Base-by-base conservation (phyloP, 2,888 invertebrate species). In the Yponomeuta cagnagella region DNA sequence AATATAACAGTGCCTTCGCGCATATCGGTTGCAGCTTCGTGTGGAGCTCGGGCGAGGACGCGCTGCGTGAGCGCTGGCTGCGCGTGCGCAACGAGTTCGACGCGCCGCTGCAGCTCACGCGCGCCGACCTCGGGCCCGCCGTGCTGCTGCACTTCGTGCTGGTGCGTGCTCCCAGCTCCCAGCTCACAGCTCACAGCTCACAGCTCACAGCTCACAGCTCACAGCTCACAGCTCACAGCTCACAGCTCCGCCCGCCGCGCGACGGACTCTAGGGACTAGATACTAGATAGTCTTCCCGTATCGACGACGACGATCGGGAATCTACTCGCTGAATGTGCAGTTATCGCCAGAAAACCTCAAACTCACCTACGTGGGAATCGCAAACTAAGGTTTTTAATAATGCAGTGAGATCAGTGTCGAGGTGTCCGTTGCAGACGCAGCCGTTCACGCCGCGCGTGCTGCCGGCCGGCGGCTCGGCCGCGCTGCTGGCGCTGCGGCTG, bases 61-160 rank as follows among this genome's bases (percentile, higher is more conserved):
- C 77, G 73, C 70, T 71, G 75, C 71, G 70, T 5, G 71, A 73
- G 77, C 82, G 75, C 33, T 81, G 80, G 74, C 72, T 88, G 76
- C 73, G 73, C 74, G 87, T 80, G 69, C 79, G 73, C 78, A 90
- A 90, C 79, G 81, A 84, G 72, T 87, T 89, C 78, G 71, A 76
- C 63, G 76, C 75, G 75, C 76, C 85, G 70, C 74, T 89, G 74
- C 81, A 73, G 23, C 33, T 90, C 23, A 48, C 76, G 48, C 78
- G 76, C 71, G 69, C 84, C 2, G 75, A 81, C 43, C 73, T 79
- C 66, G 82, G 80, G 63, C 77, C 76, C 4, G 80, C 79, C 5
- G 74, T 83, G 10, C 69, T 72, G 1, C 70, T 78, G 0, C 74
- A 82, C 70, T 88, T 89, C 63, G 78, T 84, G 2, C 2, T 58